Conservation (phyloP, 1,140 invertebrate genomes). For the Zaprionus kolodkinae region DNA sequence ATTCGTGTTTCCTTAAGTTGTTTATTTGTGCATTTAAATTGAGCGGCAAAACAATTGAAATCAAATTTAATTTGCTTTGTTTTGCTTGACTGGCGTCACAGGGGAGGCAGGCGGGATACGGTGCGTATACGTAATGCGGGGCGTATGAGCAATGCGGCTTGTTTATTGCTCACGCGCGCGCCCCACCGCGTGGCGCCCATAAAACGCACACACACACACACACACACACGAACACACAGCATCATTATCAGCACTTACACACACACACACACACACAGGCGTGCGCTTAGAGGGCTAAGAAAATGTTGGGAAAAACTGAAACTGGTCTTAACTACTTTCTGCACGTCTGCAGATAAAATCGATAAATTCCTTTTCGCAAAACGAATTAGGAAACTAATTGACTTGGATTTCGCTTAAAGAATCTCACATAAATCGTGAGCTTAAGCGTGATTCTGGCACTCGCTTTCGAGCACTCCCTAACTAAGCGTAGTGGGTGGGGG, state of each 20-base stretch:
- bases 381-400: conserved; percentile 83
- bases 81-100: conserved; percentile 39
- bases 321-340: conserved; percentile 81
- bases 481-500: not conserved
- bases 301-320: conserved; percentile 59
- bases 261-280: not conserved
- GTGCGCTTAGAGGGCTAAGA: conserved; percentile 20
- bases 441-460: conserved; percentile 79
- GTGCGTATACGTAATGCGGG: conserved; percentile 71
- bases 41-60: conserved; percentile 56
- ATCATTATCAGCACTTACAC: conserved; percentile 75
- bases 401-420: conserved; percentile 82
- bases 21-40: conserved; percentile 55
- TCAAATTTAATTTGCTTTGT: conserved; percentile 67
- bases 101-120: not conserved
- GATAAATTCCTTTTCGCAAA: conserved; percentile 82
- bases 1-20: conserved; percentile 7
- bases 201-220: conserved; percentile 50
- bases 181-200: conserved; percentile 40
- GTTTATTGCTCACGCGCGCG: conserved; percentile 61
- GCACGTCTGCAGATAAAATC: conserved; percentile 82
- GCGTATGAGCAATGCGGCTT: conserved; percentile 76
- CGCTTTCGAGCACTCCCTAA: not conserved
- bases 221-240: conserved; percentile 9
- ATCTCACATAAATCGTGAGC: conserved; percentile 82